A percentile compares a stretch with the other conserved stretches of the same genome.
These are phyloP conservation scores for Lithobates sylvaticus DNA, from an alignment of 2,797 vertebrate species.

Conservation along the genomic window DNA sequence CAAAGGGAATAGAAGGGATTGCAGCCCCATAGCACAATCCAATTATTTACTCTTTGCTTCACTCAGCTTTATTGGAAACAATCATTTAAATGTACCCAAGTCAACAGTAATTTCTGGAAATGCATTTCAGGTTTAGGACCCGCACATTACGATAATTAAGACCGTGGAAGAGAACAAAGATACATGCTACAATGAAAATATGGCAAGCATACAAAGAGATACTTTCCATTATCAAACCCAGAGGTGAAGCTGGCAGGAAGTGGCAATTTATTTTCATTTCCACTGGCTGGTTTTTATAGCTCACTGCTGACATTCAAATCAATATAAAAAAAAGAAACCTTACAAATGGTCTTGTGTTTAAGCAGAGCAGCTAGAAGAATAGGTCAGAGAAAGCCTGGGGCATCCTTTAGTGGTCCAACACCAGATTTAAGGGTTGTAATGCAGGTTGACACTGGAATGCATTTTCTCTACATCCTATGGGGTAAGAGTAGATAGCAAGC, in stretches of 20 bases:
- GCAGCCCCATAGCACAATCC: background rate
- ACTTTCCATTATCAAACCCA: slow-evolving; percentile 34
- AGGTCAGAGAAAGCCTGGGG: slow-evolving; percentile 2
- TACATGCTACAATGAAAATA: slow-evolving; percentile 29
- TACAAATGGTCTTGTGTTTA: slow-evolving; percentile 8
- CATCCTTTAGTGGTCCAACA: background rate
- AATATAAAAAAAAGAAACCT: background rate
- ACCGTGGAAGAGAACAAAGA: slow-evolving; percentile 15
- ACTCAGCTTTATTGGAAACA: slow-evolving; percentile 45
- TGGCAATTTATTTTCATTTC: slow-evolving; percentile 36
- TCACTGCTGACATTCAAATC: slow-evolving; percentile 23
- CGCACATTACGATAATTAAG: slow-evolving; percentile 51
- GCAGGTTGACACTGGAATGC: background rate
- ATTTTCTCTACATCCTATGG: background rate
- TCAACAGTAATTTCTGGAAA: slow-evolving; percentile 37
- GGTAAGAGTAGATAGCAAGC: background rate
- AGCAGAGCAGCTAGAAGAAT: background rate
- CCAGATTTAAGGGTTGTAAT: background rate
- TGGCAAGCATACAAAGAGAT: slow-evolving; percentile 36
- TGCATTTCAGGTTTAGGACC: slow-evolving; percentile 27
- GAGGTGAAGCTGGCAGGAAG: slow-evolving; percentile 32
- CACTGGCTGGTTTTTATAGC: slow-evolving; percentile 32
- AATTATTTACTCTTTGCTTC: slow-evolving; percentile 44
- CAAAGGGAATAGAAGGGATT: background rate
- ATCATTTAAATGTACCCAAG: slow-evolving; percentile 34